Evolutionary conservation across 1,140 invertebrate genomes (phyloP).

Genomic region (Bursaphelenchus mucronatus): DNA sequence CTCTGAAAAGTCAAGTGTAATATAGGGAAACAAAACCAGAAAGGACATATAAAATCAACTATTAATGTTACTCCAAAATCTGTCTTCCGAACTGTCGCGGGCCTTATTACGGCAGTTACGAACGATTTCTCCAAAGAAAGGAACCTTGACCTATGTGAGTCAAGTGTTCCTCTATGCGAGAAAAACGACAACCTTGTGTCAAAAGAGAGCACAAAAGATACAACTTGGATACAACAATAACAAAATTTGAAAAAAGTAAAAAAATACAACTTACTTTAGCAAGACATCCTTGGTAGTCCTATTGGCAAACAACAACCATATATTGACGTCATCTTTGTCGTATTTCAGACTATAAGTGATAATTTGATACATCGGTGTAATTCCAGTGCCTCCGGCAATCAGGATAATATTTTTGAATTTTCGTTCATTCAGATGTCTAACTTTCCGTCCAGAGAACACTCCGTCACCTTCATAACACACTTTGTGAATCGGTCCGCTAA

Average conservation of each 20-base stretch:
- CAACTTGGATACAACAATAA: too few relatives aligned
- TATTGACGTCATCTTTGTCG: conserved; percentile 73
- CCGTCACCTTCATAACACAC: conserved; percentile 67
- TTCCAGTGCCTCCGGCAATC: conserved; percentile 59
- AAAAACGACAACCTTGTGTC: too few relatives aligned
- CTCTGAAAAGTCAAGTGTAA: conserved; percentile 4
- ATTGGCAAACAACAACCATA: conserved; percentile 87
- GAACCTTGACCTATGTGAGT: too few relatives aligned
- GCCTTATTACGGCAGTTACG: too few relatives aligned
- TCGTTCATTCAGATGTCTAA: conserved; percentile 69
- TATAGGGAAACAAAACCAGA: too few relatives aligned
- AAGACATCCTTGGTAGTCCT: conserved; percentile 93
- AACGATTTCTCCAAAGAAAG: too few relatives aligned
- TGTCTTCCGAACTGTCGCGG: too few relatives aligned
- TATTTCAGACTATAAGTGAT: conserved; percentile 79
- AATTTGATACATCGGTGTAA: conserved; percentile 76
- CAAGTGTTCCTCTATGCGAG: too few relatives aligned
- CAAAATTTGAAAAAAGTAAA: not conserved
- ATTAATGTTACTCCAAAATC: too few relatives aligned
- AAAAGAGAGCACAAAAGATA: too few relatives aligned
- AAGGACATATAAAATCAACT: too few relatives aligned
- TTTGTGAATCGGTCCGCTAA: conserved; percentile 78
- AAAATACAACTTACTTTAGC: conserved; percentile 67
- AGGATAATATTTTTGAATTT: conserved; percentile 61
- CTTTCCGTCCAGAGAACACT: conserved; percentile 77